A percentile compares a stretch with the other conserved stretches of the same genome.
Evolutionary conservation across 2,113 vertebrate species (phyloP).

Genomic region (Mixornis gularis): DNA sequence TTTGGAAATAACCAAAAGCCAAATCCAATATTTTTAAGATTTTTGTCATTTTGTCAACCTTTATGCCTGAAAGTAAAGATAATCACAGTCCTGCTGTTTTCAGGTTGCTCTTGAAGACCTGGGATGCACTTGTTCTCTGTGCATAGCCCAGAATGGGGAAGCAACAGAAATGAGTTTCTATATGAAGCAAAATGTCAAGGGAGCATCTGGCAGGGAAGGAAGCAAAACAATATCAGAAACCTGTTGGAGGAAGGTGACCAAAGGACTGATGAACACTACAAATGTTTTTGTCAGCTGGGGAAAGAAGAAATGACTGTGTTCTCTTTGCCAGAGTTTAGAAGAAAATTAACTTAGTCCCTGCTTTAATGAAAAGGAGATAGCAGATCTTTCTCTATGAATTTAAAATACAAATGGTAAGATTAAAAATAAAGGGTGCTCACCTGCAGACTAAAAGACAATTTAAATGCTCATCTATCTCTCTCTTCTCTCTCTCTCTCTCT

Average conservation of each 20-base stretch:
- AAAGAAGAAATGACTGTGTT: background rate
- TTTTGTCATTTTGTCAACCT: background rate
- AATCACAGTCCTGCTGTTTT: background rate
- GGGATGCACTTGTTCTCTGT: fast-evolving
- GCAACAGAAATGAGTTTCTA: background rate
- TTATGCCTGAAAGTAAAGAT: background rate
- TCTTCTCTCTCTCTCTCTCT: background rate
- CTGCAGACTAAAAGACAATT: background rate
- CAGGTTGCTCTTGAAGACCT: background rate
- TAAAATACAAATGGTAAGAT: background rate
- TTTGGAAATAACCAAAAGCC: background rate
- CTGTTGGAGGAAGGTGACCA: background rate
- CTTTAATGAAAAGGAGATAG: background rate
- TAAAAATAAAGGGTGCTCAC: background rate
- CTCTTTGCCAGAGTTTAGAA: background rate
- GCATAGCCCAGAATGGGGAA: background rate
- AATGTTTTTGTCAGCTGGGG: background rate
- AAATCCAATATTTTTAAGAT: background rate
- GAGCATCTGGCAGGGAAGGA: background rate
- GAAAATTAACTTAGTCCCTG: background rate
- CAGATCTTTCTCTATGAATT: background rate
- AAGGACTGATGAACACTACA: background rate
- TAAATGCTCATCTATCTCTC: background rate
- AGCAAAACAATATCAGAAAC: background rate
- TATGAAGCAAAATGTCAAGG: background rate